Evolutionary conservation across 2,113 vertebrate genomes (phyloP), one percentile per base, ranked within the genome.

Genomic region (Opisthocomus hoazin): DNA sequence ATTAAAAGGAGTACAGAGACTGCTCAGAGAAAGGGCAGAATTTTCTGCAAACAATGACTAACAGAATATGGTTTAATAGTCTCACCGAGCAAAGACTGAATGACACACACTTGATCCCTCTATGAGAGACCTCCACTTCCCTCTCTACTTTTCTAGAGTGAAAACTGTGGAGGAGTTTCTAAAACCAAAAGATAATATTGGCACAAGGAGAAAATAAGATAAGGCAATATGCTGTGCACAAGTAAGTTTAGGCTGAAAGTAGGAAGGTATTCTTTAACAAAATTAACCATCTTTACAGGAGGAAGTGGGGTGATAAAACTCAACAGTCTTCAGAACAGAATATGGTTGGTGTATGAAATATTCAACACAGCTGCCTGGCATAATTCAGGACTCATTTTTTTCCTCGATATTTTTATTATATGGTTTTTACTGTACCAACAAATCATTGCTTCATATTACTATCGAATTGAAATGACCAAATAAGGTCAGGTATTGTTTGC

Each of bases 11-110:
- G 18, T 56, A 50, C 41, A 71, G 76, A 94, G 37, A 46, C 46
- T 43, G 5, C 61, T 84, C 21, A 54, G 41, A 80, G 51, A 90
- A 95, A 93, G 71, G 58, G 63, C 77, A 94, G 85, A 86, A 74
- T 87, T 95, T 95, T 89, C 76, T 90, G 61, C 61, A 81, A 96
- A 95, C 66, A 93, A 12, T 95, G 86, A 81, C 91, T 90, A 92
- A 80, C 27, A 70, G 90, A 86, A 54, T 46, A 32, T 66, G 10
- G 50, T 90, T 86, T 93, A 86, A 95, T 71, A 91, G 30, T 69
- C 41, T 87, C 20, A 16, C 71, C 56, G 81, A 92, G 63, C 43
- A 96, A 83, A 94, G 73, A 34, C 45, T 46, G 56, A 92, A 89
- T 88, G 73, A 69, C 36, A 81, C 53, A 84, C 14, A 36, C 43